These are phyloP conservation scores for Horisme vitalbata DNA, from an alignment of 2,888 invertebrate genomes.

Conservation along the genomic window DNA sequence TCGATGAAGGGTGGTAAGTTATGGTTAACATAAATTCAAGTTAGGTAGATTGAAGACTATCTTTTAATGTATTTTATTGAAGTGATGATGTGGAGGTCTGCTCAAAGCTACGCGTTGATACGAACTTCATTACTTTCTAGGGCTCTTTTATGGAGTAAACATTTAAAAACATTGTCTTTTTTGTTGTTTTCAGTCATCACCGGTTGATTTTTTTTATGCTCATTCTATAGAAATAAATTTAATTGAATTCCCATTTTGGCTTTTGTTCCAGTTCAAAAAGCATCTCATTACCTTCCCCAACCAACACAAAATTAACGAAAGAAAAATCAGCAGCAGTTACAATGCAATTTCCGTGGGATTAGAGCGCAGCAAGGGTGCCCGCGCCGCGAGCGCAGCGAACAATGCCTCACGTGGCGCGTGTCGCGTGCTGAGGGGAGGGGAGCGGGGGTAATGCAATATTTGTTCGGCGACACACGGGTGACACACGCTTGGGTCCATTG, in stretches of 20 bases:
- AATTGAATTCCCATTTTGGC: too few relatives aligned
- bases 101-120: slow-evolving; percentile 11
- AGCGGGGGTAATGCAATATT: slow-evolving; percentile 72
- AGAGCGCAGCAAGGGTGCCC: slow-evolving; percentile 59
- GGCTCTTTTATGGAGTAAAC: too few relatives aligned
- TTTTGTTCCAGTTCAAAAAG: neutral
- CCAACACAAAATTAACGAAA: slow-evolving; percentile 35
- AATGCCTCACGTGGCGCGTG: slow-evolving; percentile 53
- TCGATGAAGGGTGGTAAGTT: slow-evolving; percentile 45
- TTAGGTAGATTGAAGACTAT: slow-evolving; percentile 78
- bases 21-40: slow-evolving; percentile 73
- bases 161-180: too few relatives aligned
- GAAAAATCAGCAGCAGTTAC: slow-evolving; percentile 60
- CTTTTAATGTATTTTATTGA: slow-evolving; percentile 76
- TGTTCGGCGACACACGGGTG: slow-evolving; percentile 78
- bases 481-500: slow-evolving; percentile 67
- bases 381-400: slow-evolving; percentile 49
- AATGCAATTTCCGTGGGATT: slow-evolving; percentile 64
- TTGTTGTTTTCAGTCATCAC: too few relatives aligned
- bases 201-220: too few relatives aligned
- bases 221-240: too few relatives aligned
- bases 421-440: slow-evolving; percentile 36
- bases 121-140: neutral
- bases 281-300: slow-evolving; percentile 1
- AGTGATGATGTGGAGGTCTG: slow-evolving; percentile 60